A percentile compares a stretch with the other conserved stretches of the same genome.
phyloP scores from a whole-genome alignment of 2,888 invertebrate genomes.

The Lymantria dispar region DNA sequence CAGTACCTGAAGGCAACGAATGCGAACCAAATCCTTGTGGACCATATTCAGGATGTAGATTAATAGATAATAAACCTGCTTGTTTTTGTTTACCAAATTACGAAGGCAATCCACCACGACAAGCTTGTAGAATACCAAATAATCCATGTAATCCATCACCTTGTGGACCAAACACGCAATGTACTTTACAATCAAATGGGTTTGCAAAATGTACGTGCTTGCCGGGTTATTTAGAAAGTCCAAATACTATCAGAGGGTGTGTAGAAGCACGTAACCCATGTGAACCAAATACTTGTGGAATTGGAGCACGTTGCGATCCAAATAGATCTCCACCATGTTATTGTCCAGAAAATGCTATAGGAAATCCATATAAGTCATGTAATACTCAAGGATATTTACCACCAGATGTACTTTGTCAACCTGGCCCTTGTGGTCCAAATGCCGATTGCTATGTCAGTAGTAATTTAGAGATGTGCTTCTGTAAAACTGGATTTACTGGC shows the following conservation, averaged over 20 bases:
- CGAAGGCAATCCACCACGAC: slow-evolving; percentile 91
- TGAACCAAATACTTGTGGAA: slow-evolving; percentile 91
- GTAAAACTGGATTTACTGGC: slow-evolving; percentile 88
- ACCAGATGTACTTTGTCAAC: slow-evolving; percentile 86
- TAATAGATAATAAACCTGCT: slow-evolving; percentile 87
- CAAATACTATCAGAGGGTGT: slow-evolving; percentile 93
- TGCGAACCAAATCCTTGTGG: slow-evolving; percentile 93
- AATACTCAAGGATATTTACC: slow-evolving; percentile 76
- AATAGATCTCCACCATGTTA: slow-evolving; percentile 90
- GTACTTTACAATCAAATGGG: slow-evolving; percentile 88
- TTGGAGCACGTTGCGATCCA: slow-evolving; percentile 90
- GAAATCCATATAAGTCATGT: slow-evolving; percentile 92
- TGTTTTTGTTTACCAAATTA: slow-evolving; percentile 95
- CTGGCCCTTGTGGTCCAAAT: slow-evolving; percentile 91
- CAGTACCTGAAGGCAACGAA: slow-evolving; percentile 94
- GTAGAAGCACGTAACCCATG: slow-evolving; percentile 90
- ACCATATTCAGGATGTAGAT: slow-evolving; percentile 90
- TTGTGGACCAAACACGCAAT: slow-evolving; percentile 94
- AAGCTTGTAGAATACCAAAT: slow-evolving; percentile 86
- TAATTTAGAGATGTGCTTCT: slow-evolving; percentile 92
- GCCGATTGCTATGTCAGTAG: slow-evolving; percentile 92
- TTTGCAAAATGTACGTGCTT: slow-evolving; percentile 94
- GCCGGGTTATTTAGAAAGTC: slow-evolving; percentile 91
- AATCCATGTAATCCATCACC: slow-evolving; percentile 93
- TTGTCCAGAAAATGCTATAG: slow-evolving; percentile 91